A percentile compares a stretch with the other conserved stretches of the same genome.
Evolutionary conservation across 64 coral and sea anemone genomes (phyloP).

Genomic region (Platygyra sinensis): DNA sequence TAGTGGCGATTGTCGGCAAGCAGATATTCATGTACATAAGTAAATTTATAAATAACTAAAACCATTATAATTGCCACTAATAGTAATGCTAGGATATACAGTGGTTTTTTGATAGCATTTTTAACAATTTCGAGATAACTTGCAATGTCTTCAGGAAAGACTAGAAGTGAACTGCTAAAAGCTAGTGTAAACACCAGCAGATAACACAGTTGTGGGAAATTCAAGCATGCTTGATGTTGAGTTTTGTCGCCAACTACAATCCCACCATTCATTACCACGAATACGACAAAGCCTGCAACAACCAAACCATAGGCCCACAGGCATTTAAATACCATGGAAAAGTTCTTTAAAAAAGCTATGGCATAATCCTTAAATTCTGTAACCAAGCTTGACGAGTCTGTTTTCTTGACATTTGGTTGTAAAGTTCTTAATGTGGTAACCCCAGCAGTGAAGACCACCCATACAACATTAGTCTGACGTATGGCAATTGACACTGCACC

Average conservation of each 20-base stretch:
- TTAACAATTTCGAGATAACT: slow-evolving; percentile 38
- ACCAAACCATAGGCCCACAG: slow-evolving; percentile 76
- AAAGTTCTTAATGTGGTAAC: slow-evolving; percentile 47
- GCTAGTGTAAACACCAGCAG: slow-evolving; percentile 63
- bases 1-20: slow-evolving; percentile 97
- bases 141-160: slow-evolving; percentile 41
- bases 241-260: slow-evolving; percentile 86
- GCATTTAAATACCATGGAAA: slow-evolving; percentile 39
- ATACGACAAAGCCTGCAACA: slow-evolving; percentile 48
- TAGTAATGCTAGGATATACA: slow-evolving; percentile 17
- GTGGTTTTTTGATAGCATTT: slow-evolving; percentile 50
- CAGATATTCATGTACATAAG: slow-evolving; percentile 82
- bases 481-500: slow-evolving; percentile 64
- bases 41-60: slow-evolving; percentile 73
- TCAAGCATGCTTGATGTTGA: slow-evolving; percentile 81
- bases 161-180: slow-evolving; percentile 69
- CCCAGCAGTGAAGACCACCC: slow-evolving; percentile 87
- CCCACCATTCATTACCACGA: slow-evolving; percentile 78
- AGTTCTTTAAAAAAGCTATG: slow-evolving; percentile 34
- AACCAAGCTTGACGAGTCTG: background rate
- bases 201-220: slow-evolving; percentile 94
- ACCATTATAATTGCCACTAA: slow-evolving; percentile 19
- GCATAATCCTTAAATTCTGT: slow-evolving; percentile 14
- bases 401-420: background rate
- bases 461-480: slow-evolving; percentile 88